Conservation (phyloP, 2,888 invertebrate species). For the Mongoloraphidia duomilia region DNA sequence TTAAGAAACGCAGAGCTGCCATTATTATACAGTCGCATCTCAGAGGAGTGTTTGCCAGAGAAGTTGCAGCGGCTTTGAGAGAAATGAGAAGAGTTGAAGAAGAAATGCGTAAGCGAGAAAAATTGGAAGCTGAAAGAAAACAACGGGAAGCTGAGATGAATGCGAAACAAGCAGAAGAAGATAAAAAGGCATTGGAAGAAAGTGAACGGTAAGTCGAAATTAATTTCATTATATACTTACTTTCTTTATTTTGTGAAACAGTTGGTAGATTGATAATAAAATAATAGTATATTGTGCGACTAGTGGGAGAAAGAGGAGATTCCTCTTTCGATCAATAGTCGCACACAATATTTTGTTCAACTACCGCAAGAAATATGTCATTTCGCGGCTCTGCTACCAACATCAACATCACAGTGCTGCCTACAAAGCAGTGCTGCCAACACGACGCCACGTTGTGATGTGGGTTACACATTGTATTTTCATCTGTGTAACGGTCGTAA, state of each 20-base stretch:
- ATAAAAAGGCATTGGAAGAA: slow-evolving; percentile 42
- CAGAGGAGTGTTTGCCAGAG: slow-evolving; percentile 79
- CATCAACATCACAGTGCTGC: too few relatives aligned
- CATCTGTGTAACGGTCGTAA: too few relatives aligned
- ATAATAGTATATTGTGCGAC: too few relatives aligned
- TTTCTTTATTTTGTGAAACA: slow-evolving; percentile 7
- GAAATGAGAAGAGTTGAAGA: slow-evolving; percentile 79
- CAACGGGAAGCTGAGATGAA: slow-evolving; percentile 41
- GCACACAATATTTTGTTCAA: too few relatives aligned
- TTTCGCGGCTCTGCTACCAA: too few relatives aligned
- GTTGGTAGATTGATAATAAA: too few relatives aligned
- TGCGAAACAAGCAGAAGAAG: slow-evolving; percentile 24
- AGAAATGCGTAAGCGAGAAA: slow-evolving; percentile 69
- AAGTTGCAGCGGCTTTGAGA: slow-evolving; percentile 70
- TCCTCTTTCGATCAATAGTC: too few relatives aligned
- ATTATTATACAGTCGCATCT: slow-evolving; percentile 76
- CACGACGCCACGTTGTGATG: too few relatives aligned
- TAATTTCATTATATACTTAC: slow-evolving; percentile 23
- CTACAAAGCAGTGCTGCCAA: too few relatives aligned
- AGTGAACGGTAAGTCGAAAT: slow-evolving; percentile 40
- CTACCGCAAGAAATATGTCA: too few relatives aligned
- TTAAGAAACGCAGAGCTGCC: slow-evolving; percentile 67
- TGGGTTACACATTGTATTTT: too few relatives aligned
- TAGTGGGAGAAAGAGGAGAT: too few relatives aligned
- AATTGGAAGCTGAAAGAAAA: slow-evolving; percentile 53